These are phyloP conservation scores for Portevinia maculata DNA, from an alignment of 2,888 invertebrate species.

Conservation along the genomic window DNA sequence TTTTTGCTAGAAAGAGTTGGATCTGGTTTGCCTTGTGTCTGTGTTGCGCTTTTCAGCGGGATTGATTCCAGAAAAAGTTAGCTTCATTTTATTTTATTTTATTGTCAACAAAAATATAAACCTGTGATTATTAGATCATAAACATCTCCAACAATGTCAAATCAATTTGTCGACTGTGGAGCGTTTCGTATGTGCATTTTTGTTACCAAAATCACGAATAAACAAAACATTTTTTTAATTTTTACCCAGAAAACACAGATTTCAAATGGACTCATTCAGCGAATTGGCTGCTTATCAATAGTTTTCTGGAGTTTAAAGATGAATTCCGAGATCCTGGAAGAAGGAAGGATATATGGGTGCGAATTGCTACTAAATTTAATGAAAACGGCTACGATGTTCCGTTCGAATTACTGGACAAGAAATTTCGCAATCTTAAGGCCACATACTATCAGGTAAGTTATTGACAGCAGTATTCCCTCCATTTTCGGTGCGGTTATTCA, in stretches of 20 bases:
- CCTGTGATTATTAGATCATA: too few species aligned
- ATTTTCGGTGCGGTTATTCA: neutral
- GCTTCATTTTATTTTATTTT: slow-evolving; percentile 18
- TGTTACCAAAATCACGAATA: too few species aligned
- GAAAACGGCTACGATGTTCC: slow-evolving; percentile 54
- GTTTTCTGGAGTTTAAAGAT: slow-evolving; percentile 51
- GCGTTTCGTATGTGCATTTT: slow-evolving; percentile 34
- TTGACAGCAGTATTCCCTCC: neutral
- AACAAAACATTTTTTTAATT: too few species aligned
- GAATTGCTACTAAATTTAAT: slow-evolving; percentile 55
- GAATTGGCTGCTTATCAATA: slow-evolving; percentile 61
- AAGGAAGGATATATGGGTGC: slow-evolving; percentile 50
- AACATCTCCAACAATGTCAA: slow-evolving; percentile 53
- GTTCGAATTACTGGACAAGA: slow-evolving; percentile 53
- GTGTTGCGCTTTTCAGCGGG: too few species aligned
- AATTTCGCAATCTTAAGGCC: slow-evolving; percentile 62
- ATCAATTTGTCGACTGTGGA: slow-evolving; percentile 55
- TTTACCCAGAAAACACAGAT: slow-evolving; percentile 38
- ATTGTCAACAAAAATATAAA: slow-evolving; percentile 31
- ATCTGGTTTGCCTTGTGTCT: too few species aligned
- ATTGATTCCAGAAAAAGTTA: too few species aligned
- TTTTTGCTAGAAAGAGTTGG: neutral
- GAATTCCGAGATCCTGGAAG: slow-evolving; percentile 45
- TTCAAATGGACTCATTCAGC: slow-evolving; percentile 68
- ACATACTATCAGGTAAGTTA: slow-evolving; percentile 48